Evolutionary conservation across 2,888 invertebrate species (phyloP).

Genomic region (Polydrusus cervinus): DNA sequence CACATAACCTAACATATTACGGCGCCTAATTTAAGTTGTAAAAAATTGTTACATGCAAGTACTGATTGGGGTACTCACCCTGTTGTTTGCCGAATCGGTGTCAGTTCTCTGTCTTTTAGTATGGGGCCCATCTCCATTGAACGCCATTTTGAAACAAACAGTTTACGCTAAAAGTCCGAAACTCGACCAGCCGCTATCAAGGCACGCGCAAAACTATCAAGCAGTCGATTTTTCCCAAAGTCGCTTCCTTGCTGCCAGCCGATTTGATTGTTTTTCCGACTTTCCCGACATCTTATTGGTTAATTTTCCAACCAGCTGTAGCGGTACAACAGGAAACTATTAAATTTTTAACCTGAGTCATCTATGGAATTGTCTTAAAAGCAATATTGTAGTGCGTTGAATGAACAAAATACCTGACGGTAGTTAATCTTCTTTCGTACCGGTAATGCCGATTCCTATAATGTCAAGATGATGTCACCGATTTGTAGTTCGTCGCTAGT

Average conservation of each 20-base stretch:
- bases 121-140: conserved; percentile 79
- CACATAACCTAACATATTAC: conserved; percentile 48
- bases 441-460: conserved; percentile 11
- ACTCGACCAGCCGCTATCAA: conserved; percentile 64
- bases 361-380: background rate
- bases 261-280: conserved; percentile 36
- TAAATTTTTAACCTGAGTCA: background rate
- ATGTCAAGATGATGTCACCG: conserved; percentile 34
- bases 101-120: conserved; percentile 72
- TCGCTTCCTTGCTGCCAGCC: conserved; percentile 34
- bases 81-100: conserved; percentile 70
- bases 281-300: conserved; percentile 18
- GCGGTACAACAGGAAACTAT: background rate
- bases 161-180: conserved; percentile 57
- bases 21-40: conserved; percentile 30
- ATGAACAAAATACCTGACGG: no score
- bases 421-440: background rate
- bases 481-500: conserved; percentile 13
- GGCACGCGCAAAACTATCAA: conserved; percentile 70
- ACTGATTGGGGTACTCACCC: conserved; percentile 66
- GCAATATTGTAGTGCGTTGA: background rate
- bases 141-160: conserved; percentile 80
- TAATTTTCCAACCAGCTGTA: background rate
- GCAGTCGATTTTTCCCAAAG: conserved; percentile 49
- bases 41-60: background rate